Conservation (phyloP, 1,140 invertebrate genomes). For the Agrypnia vestita region DNA sequence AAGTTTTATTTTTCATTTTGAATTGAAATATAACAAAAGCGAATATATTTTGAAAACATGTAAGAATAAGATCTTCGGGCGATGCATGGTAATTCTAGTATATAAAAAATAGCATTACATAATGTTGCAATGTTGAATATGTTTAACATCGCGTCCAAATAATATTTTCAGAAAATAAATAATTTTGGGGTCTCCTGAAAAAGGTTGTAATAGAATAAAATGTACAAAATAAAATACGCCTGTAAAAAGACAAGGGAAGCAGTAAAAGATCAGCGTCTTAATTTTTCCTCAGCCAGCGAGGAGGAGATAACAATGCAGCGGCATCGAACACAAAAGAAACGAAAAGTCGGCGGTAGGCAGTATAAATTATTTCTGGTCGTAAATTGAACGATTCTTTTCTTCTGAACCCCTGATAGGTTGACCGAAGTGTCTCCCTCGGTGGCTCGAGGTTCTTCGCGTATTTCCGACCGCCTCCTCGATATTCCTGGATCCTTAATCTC, state of each 20-base stretch:
- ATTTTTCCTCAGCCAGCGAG: conserved; percentile 53
- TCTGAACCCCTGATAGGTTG: conserved; percentile 59
- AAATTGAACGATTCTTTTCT: conserved; percentile 62
- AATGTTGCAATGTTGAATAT: too few species aligned
- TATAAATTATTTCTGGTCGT: conserved; percentile 62
- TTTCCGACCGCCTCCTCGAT: conserved; percentile 49
- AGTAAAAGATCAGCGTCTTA: conserved; percentile 59
- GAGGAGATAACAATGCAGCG: conserved; percentile 59
- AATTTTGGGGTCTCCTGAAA: not conserved
- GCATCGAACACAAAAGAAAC: conserved; percentile 56
- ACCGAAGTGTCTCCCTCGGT: conserved; percentile 58
- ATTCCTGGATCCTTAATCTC: not conserved
- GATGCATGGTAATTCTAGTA: too few species aligned
- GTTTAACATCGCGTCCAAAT: too few species aligned
- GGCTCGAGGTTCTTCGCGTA: conserved; percentile 55
- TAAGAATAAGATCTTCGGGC: too few species aligned
- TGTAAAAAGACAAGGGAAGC: conserved; percentile 37
- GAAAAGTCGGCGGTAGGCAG: conserved; percentile 58
- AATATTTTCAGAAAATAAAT: too few species aligned
- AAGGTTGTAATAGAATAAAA: conserved; percentile 1
- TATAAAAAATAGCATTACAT: too few species aligned
- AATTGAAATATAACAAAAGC: too few species aligned
- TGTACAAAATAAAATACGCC: conserved; percentile 24
- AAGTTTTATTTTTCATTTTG: too few species aligned
- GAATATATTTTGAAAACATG: too few species aligned